These are phyloP conservation scores for Catalaphyllia jardinei DNA, from an alignment of 64 coral and sea anemone species.

Conservation along the genomic window DNA sequence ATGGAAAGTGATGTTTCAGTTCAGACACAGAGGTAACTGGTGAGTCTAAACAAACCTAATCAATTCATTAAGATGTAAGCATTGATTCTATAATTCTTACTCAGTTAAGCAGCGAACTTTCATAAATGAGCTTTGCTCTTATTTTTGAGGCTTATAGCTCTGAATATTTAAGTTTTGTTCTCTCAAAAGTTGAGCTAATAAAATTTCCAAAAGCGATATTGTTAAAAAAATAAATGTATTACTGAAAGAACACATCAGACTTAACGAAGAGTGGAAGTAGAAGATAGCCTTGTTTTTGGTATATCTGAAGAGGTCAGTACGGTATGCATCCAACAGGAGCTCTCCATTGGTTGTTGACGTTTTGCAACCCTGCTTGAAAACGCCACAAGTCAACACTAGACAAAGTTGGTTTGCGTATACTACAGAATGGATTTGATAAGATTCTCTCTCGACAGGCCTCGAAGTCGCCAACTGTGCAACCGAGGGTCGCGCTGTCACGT, in stretches of 20 bases:
- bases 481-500: not conserved
- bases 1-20: too few relatives aligned
- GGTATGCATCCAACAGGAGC: not conserved
- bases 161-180: too few relatives aligned
- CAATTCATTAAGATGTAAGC: too few relatives aligned
- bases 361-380: slow-evolving; percentile 7
- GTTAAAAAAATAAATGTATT: too few relatives aligned
- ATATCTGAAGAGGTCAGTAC: not conserved
- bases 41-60: too few relatives aligned
- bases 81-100: too few relatives aligned
- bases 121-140: too few relatives aligned
- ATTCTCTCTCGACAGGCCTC: not conserved
- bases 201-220: too few relatives aligned
- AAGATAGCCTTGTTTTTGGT: not conserved
- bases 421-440: not conserved
- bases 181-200: too few relatives aligned
- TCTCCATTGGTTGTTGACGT: not conserved
- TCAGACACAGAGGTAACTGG: too few relatives aligned
- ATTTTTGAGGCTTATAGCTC: too few relatives aligned
- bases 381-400: slow-evolving; percentile 71
- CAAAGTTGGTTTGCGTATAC: slow-evolving; percentile 1
- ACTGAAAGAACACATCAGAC: not conserved
- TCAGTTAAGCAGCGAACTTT: too few relatives aligned
- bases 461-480: not conserved
- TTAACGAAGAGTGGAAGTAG: not conserved